Evolutionary conservation across 37 sponge, comb jelly and placozoan genomes (phyloP).

Genomic region (Crambe crambe): DNA sequence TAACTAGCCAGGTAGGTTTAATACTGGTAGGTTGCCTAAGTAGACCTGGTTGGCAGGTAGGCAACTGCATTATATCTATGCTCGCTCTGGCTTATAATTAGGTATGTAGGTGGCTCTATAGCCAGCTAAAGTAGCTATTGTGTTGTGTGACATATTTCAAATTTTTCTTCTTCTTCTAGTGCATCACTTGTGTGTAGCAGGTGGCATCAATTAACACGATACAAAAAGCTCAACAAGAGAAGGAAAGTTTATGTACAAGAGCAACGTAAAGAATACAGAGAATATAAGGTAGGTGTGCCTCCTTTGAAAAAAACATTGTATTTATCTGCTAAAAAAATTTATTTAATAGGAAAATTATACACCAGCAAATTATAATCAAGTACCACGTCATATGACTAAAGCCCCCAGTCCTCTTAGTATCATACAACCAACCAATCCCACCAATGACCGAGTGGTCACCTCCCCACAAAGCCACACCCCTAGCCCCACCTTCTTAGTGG

Average conservation of each 20-base stretch:
- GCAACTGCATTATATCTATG: no score
- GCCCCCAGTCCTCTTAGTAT: conserved; percentile 27
- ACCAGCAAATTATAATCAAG: background rate
- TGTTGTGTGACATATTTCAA: no score
- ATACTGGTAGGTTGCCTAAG: background rate
- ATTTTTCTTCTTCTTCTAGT: conserved; percentile 3
- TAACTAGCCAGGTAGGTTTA: no score
- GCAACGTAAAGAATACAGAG: conserved; percentile 14
- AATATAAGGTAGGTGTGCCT: conserved; percentile 21
- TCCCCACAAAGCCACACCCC: background rate
- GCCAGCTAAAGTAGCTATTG: no score
- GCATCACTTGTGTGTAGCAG: conserved; percentile 27
- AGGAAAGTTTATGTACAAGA: conserved; percentile 15
- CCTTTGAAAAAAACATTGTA: background rate
- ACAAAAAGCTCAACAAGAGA: conserved; percentile 2
- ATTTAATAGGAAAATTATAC: background rate
- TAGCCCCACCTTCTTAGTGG: conserved; percentile 18
- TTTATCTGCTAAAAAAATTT: background rate
- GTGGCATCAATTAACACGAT: conserved; percentile 31
- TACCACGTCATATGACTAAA: background rate
- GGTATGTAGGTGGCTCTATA: no score
- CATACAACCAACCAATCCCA: conserved; percentile 1
- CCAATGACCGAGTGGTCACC: background rate
- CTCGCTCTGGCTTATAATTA: no score
- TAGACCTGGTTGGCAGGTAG: no score